phyloP scores from a whole-genome alignment of 2,113 vertebrate species.

The Puffinus mauretanicus region DNA sequence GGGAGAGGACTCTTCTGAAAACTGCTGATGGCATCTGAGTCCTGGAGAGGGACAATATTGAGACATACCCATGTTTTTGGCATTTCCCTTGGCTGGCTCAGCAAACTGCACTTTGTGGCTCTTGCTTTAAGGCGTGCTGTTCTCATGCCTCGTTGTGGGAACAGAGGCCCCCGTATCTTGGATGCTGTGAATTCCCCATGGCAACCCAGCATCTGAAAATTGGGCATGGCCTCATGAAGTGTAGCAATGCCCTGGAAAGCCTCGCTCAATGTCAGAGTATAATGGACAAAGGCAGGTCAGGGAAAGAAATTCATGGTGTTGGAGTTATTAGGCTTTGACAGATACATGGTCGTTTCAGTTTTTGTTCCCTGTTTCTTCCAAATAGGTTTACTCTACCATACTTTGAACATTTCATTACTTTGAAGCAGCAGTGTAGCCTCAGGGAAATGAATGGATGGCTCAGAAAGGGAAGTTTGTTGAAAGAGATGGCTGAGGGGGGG shows the following conservation, averaged over 20 bases:
- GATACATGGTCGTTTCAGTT: not conserved
- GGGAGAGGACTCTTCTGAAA: not conserved
- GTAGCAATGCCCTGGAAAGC: not conserved
- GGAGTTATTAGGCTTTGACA: not conserved
- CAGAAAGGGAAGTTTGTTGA: not conserved
- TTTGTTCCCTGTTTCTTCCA: not conserved
- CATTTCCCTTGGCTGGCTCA: not conserved
- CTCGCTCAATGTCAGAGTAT: not conserved
- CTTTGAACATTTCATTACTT: not conserved
- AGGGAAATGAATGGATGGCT: not conserved
- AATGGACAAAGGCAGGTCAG: not conserved
- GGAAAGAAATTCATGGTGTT: not conserved
- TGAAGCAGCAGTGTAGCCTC: not conserved
- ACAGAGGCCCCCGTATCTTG: not conserved
- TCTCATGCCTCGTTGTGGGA: not conserved
- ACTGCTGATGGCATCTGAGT: not conserved
- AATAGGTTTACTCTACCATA: not conserved
- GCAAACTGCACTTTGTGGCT: not conserved
- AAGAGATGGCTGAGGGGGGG: not conserved
- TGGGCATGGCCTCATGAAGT: not conserved
- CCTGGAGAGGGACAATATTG: not conserved
- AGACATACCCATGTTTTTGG: not conserved
- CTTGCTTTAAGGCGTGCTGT: not conserved
- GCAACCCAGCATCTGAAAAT: not conserved
- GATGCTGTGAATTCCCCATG: not conserved